These are phyloP conservation scores for Drosophila arizonae DNA, from an alignment of 1,140 invertebrate genomes.

Conservation along the genomic window DNA sequence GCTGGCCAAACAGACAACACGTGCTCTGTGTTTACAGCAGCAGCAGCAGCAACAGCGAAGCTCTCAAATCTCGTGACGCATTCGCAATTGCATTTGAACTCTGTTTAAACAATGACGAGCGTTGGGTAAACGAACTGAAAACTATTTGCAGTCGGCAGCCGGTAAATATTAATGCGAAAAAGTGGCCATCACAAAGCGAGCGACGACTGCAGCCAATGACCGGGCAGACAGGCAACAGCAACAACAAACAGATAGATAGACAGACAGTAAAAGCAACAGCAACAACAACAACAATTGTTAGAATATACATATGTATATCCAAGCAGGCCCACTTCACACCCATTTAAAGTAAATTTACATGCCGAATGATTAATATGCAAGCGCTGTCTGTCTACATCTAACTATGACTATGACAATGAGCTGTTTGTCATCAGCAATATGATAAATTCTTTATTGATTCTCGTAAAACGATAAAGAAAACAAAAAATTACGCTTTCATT, in stretches of 20 bases:
- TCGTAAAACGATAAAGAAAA: conserved; percentile 56
- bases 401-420: conserved; percentile 23
- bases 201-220: conserved; percentile 48
- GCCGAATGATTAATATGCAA: conserved; percentile 69
- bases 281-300: conserved; percentile 29
- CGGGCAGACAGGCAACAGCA: conserved; percentile 20
- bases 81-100: conserved; percentile 59
- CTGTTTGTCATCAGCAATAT: conserved; percentile 63
- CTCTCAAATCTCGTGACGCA: conserved; percentile 68
- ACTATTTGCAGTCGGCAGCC: conserved; percentile 67
- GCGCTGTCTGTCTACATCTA: conserved; percentile 36
- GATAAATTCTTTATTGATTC: conserved; percentile 75
- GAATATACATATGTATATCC: conserved; percentile 30
- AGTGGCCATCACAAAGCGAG: conserved; percentile 47
- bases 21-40: conserved; percentile 47
- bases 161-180: conserved; percentile 48
- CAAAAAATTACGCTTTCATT: conserved; percentile 56
- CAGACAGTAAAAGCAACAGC: conserved; percentile 10
- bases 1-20: conserved; percentile 25
- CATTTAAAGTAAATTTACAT: conserved; percentile 68
- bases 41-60: conserved; percentile 1
- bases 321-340: conserved; percentile 44
- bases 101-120: conserved; percentile 67
- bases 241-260: not conserved
- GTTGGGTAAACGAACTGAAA: conserved; percentile 69